These are phyloP conservation scores for Eremophila alpestris DNA, from an alignment of 2,797 vertebrate species.

Conservation along the genomic window DNA sequence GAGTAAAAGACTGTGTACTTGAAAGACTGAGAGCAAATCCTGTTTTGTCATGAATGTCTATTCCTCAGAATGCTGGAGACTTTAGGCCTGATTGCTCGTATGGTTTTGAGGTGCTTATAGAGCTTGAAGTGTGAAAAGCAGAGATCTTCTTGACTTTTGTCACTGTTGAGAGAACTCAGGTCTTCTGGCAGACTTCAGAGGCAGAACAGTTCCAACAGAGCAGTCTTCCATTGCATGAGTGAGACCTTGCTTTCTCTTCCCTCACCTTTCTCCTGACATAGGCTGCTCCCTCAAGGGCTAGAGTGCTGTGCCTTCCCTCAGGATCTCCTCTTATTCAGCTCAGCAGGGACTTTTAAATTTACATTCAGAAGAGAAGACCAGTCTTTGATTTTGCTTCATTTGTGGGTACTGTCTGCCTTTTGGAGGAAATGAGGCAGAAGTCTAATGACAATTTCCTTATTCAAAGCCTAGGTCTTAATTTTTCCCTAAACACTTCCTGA, in stretches of 20 bases:
- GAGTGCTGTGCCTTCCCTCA: not conserved
- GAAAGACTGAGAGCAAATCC: not conserved
- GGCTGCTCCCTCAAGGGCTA: not conserved
- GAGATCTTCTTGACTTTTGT: not conserved
- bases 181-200: not conserved
- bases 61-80: not conserved
- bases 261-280: not conserved
- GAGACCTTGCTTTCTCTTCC: not conserved
- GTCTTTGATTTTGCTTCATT: not conserved
- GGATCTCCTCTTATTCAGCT: not conserved
- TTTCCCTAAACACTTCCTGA: not conserved
- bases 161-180: not conserved
- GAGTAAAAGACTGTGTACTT: not conserved
- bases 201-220: not conserved
- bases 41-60: not conserved
- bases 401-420: not conserved
- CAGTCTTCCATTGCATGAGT: conserved; percentile 3
- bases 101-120: not conserved
- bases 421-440: not conserved
- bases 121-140: conserved; percentile 38
- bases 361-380: not conserved
- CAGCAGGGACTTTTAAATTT: not conserved
- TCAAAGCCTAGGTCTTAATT: not conserved
- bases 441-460: not conserved
- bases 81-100: not conserved